Evolutionary conservation across 2,797 vertebrate species (phyloP), one percentile per base, ranked within the genome.

Genomic region (Phrynocephalus vlangalii): DNA sequence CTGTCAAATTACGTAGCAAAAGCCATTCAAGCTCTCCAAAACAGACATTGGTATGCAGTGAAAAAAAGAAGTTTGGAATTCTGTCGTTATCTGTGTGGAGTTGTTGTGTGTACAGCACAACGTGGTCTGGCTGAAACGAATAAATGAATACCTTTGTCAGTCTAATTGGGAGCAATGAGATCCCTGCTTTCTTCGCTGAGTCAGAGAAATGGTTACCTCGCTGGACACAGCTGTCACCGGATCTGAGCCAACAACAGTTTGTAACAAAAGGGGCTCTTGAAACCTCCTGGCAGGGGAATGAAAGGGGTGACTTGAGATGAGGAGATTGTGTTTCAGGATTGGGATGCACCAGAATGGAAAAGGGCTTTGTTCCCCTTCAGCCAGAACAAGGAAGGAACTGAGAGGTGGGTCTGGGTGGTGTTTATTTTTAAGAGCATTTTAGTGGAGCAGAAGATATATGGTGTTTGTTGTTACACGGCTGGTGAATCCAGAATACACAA

Each of bases 391-490:
- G 63, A 92, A 84, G 52, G 63, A 3, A 33, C 30, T 80, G 78
- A 88, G 60, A 63, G 60, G 60, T 18, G 72, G 75, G 38, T 26
- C 26, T 67, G 1, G 38, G 2, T 48, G 81, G 50, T 15, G 1
- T 79, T 88, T 93, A 5, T 28, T 86, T 76, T 26, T n/a, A 5
- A 91, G 87, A 85, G 79, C 9, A 79, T 2, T 50, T 83, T 86
- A 5, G 63, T 79, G 66, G 10, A 82, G 20, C 87, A 82, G 90
- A 38, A 71, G 44, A 60, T 48, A 26, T 16, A 3, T 1, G 76
- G 38, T 28, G 38, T 77, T 67, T 50, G 44, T 79, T 60, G n/a
- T 8, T 60, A 50, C n/a, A 56, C 60, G 33, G 70, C 48, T 18
- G 26, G 28, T 56, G 48, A 28, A 52, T 38, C 22, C 22, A 33